phyloP scores from a whole-genome alignment of 2,113 vertebrate species.

The Leiothrix lutea region DNA sequence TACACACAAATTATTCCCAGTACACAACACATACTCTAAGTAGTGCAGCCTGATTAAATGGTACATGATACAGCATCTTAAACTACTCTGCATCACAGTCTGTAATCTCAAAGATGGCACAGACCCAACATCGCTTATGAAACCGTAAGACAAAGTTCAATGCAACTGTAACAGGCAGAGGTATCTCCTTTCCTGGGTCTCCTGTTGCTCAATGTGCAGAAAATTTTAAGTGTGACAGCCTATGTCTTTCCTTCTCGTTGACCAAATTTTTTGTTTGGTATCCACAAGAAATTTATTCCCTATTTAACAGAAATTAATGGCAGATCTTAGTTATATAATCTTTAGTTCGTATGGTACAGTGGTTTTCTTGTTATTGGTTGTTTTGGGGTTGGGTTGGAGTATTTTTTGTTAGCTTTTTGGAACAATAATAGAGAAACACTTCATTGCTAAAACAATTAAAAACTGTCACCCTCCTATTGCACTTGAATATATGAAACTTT shows the following conservation, averaged over 20 bases:
- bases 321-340: background rate
- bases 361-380: background rate
- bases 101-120: conserved; percentile 6
- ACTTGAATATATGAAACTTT: background rate
- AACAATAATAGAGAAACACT: background rate
- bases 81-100: background rate
- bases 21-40: conserved; percentile 39
- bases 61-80: conserved; percentile 47
- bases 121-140: background rate
- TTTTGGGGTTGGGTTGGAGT: accelerated
- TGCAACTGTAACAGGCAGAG: background rate
- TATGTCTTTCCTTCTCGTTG: background rate
- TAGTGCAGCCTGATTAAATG: conserved; percentile 45
- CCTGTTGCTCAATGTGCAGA: background rate
- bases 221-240: background rate
- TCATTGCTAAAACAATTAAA: background rate
- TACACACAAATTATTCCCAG: conserved; percentile 59
- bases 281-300: background rate
- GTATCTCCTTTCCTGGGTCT: background rate
- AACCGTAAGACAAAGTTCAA: background rate
- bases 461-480: background rate
- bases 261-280: background rate
- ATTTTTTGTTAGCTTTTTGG: background rate
- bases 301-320: background rate
- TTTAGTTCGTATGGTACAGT: background rate